These are phyloP conservation scores for Phalacrocorax brasilianus DNA, from an alignment of 2,113 vertebrate genomes.

Conservation along the genomic window DNA sequence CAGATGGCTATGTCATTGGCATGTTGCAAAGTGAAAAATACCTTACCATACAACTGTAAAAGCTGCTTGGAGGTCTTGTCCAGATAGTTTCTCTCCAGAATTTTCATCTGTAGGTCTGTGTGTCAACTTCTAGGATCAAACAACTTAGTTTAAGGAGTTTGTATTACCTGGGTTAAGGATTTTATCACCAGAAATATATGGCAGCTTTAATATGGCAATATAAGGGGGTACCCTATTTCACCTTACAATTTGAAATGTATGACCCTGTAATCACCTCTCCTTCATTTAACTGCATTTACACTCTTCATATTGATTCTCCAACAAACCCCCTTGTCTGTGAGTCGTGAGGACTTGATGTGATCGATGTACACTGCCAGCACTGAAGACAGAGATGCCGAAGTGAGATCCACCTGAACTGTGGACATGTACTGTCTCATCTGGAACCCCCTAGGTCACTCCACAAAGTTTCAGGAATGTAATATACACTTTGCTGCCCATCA, in stretches of 20 bases:
- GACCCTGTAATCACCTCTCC: not conserved
- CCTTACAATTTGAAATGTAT: not conserved
- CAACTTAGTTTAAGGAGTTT: not conserved
- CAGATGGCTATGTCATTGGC: not conserved
- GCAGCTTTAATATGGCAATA: not conserved
- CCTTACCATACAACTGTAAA: not conserved
- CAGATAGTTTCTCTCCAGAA: not conserved
- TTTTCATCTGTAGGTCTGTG: not conserved
- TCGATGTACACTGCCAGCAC: not conserved
- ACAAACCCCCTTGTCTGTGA: not conserved
- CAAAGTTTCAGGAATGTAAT: not conserved
- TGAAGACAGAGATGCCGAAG: not conserved
- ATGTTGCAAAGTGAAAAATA: not conserved
- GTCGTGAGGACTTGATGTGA: not conserved
- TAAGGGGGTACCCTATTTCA: not conserved
- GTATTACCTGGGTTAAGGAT: not conserved
- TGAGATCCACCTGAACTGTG: not conserved
- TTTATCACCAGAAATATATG: not conserved
- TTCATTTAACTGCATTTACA: not conserved
- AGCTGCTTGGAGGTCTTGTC: not conserved
- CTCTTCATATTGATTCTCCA: not conserved
- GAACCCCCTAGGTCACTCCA: not conserved
- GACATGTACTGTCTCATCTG: not conserved
- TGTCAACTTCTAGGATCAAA: not conserved
- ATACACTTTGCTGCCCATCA: not conserved